Evolutionary conservation across 2,888 invertebrate genomes (phyloP), one percentile per base, ranked within the genome.

Genomic region (Conops quadrifasciatus): DNA sequence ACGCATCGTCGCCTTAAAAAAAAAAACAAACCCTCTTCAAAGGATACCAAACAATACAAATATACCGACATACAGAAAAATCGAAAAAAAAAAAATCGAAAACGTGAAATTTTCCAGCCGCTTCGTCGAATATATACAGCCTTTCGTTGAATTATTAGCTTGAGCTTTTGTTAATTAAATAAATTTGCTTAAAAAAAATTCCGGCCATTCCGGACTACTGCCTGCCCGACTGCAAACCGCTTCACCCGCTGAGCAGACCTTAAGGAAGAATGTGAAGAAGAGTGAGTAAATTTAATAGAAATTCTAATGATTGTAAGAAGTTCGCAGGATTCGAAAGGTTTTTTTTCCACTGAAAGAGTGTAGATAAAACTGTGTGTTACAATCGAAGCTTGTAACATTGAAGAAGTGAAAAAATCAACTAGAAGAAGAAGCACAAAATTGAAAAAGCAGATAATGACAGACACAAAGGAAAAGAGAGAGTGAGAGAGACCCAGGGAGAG

Each of bases 1-100:
- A 53, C 67, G 60, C 66, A 49, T 53, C 47, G 67, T 62, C 72
- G 70, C 65, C 63, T 67, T 74, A 73, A 69, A 60, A 51, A 75
- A 64, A 76, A 80, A 7, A 36, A 9, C 36, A 36, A 9, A 7
- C 36, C 78, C 77, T 78, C 71, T 74, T 74, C 75, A 70, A 79
- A 78, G 78, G 79, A 80, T 81, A 80, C 78, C 78, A 81, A 78
- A 77, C 77, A 80, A 76, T 43, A 68, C 30, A 19, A 36, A 36
- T n/a, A n/a, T 49, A 15, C 60, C n/a, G 19, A 60, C 58, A 28
- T 66, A 63, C 26, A 47, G 47, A 9, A 24, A 56, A 16, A 47
- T 66, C 9, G 45, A 28, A 71, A 24, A 30, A 36, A 58, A 36
- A 26, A 51, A 16, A n/a, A 51, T 13, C 26, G 30, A 62, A 53